These are phyloP conservation scores for Agapornis canus DNA, from an alignment of 2,797 vertebrate genomes.

Conservation along the genomic window DNA sequence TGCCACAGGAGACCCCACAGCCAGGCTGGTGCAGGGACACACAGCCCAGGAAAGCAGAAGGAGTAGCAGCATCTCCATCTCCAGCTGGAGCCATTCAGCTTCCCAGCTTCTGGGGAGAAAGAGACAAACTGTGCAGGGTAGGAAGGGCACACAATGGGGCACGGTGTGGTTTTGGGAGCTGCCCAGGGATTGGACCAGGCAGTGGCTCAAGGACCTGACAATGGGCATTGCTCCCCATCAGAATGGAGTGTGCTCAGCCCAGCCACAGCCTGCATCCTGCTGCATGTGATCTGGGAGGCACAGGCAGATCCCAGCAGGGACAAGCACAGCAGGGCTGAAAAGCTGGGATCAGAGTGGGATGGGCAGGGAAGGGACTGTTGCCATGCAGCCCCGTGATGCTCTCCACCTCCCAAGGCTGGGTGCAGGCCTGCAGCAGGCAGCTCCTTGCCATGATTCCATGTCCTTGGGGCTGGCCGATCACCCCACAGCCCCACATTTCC, in stretches of 20 bases:
- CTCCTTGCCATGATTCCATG: rapidly evolving
- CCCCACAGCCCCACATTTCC: rapidly evolving
- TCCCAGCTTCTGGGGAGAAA: not conserved
- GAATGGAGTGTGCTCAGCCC: not conserved
- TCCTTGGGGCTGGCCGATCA: not conserved
- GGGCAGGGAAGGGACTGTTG: not conserved
- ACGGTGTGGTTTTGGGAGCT: rapidly evolving
- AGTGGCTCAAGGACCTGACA: not conserved
- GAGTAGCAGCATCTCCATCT: not conserved
- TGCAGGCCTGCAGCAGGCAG: not conserved
- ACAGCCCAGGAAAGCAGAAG: not conserved
- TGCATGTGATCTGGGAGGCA: not conserved
- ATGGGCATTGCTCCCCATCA: rapidly evolving
- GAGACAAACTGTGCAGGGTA: not conserved
- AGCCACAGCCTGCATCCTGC: not conserved
- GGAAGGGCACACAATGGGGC: rapidly evolving
- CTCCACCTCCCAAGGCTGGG: not conserved
- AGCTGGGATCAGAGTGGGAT: not conserved
- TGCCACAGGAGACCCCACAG: not conserved
- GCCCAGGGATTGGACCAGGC: not conserved
- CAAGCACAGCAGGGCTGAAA: not conserved
- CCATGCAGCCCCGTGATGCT: rapidly evolving
- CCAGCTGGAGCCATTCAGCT: not conserved
- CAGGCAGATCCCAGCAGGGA: not conserved
- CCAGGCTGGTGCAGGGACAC: not conserved